Evolutionary conservation across 2,888 invertebrate species (phyloP).

Genomic region (Pandemis cinnamomeana): DNA sequence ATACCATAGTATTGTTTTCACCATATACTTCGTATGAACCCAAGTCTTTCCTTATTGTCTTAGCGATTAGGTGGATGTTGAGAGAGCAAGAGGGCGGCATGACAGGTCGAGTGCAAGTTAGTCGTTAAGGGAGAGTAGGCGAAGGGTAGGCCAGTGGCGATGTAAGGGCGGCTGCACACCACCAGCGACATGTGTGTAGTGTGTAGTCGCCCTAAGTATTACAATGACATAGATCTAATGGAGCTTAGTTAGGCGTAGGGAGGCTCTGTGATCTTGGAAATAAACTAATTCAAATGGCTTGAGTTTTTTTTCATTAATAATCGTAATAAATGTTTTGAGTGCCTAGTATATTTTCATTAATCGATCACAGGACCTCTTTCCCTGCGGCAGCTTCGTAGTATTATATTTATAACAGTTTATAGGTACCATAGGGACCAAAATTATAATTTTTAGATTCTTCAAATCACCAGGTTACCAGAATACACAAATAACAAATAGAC

Average conservation of each 20-base stretch:
- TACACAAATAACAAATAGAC: no score
- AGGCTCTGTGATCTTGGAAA: not conserved
- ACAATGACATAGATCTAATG: not conserved
- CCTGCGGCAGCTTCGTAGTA: not conserved
- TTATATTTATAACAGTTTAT: not conserved
- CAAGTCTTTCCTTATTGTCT: not conserved
- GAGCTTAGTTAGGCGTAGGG: not conserved
- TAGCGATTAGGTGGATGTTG: not conserved
- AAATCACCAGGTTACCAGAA: not conserved
- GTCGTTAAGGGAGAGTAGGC: constrained; percentile 17
- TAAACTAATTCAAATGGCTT: not conserved
- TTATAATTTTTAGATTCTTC: not conserved
- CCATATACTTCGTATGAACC: not conserved
- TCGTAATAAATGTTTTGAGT: not conserved
- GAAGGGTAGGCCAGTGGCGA: constrained; percentile 32
- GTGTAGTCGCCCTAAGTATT: constrained; percentile 9
- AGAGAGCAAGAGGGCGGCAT: constrained; percentile 31
- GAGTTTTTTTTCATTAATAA: no score
- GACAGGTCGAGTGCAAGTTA: constrained; percentile 27
- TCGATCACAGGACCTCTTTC: not conserved
- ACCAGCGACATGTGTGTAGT: not conserved
- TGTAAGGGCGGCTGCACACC: constrained; percentile 12
- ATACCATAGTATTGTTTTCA: constrained; percentile 22
- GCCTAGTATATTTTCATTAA: not conserved
- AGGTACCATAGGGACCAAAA: no score